A percentile compares a stretch with the other conserved stretches of the same genome.
These are phyloP conservation scores for Uloborus diversus DNA, from an alignment of 1,140 invertebrate species.

Conservation along the genomic window DNA sequence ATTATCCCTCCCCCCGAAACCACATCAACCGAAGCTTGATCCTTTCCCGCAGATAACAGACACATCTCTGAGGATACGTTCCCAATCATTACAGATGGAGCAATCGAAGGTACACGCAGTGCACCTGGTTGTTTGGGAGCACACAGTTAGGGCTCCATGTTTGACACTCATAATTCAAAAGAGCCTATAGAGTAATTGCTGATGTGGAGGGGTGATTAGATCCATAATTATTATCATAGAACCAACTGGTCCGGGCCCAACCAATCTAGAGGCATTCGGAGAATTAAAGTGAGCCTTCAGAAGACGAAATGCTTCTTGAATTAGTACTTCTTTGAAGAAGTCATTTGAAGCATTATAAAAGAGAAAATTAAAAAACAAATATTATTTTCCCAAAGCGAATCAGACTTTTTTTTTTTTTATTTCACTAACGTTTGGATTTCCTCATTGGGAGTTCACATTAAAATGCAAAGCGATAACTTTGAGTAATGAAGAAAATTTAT, in stretches of 20 bases:
- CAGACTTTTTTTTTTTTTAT: no score
- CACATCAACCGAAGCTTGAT: conserved; percentile 28
- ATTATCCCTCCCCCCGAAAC: conserved; percentile 10
- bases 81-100: conserved; percentile 39
- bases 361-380: no score
- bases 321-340: no score
- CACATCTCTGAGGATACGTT: conserved; percentile 1
- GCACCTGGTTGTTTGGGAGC: conserved; percentile 11
- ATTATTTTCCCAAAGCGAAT: no score
- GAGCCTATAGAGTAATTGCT: conserved; percentile 47
- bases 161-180: conserved; percentile 49
- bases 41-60: conserved; percentile 16
- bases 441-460: no score
- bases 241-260: conserved; percentile 12
- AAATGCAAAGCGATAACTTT: no score
- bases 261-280: conserved; percentile 14
- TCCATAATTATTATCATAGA: conserved; percentile 47
- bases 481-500: no score
- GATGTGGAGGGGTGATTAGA: conserved; percentile 35
- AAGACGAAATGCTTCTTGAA: no score
- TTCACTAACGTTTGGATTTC: no score
- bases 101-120: conserved; percentile 13
- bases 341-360: no score
- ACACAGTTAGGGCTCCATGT: not conserved
- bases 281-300: not conserved